These are phyloP conservation scores for Metellina segmentata DNA, from an alignment of 2,888 invertebrate genomes.

Conservation along the genomic window DNA sequence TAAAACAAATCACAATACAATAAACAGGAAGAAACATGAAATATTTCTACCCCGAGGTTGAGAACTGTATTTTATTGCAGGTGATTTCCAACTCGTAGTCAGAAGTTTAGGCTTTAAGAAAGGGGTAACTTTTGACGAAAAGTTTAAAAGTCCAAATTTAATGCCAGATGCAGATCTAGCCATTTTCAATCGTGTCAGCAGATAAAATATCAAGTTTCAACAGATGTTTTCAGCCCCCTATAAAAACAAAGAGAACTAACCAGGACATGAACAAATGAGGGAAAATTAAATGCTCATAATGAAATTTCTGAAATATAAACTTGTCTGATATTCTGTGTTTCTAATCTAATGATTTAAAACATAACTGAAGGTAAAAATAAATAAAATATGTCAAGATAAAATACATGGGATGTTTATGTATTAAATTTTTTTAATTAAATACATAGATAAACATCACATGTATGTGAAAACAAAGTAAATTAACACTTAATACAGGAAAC, in stretches of 20 bases:
- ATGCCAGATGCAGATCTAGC: neutral
- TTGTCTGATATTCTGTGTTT: neutral
- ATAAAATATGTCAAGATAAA: too few relatives aligned
- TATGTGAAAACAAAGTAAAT: too few relatives aligned
- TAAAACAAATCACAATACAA: too few relatives aligned
- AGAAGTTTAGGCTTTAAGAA: neutral
- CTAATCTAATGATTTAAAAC: too few relatives aligned
- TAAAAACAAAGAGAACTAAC: neutral
- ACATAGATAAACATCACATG: too few relatives aligned
- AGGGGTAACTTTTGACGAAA: neutral
- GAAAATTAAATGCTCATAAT: neutral
- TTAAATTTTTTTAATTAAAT: too few relatives aligned
- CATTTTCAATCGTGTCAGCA: conserved; percentile 3
- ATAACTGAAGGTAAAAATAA: too few relatives aligned
- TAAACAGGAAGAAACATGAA: neutral
- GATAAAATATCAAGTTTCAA: neutral
- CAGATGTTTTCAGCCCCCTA: neutral
- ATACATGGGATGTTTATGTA: too few relatives aligned
- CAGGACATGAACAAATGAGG: neutral
- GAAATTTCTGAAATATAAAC: neutral
- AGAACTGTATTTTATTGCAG: neutral
- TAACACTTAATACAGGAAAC: too few relatives aligned
- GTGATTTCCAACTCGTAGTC: neutral
- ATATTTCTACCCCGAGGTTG: neutral
- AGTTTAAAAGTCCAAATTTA: conserved; percentile 19